These are phyloP conservation scores for Linyphia triangularis DNA, from an alignment of 2,888 invertebrate species.

Conservation along the genomic window DNA sequence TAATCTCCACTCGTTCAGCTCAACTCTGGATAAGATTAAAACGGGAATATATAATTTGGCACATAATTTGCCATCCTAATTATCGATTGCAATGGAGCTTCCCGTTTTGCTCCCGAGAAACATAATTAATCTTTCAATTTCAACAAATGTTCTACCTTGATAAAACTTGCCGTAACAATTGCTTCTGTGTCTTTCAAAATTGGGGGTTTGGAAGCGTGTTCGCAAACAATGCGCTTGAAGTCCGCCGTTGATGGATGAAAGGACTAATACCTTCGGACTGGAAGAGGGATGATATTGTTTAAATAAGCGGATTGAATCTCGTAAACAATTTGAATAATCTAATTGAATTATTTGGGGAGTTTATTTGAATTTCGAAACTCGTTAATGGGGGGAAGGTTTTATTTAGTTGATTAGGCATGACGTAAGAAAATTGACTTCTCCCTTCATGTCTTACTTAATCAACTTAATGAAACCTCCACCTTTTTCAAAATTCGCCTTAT, in stretches of 20 bases:
- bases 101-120: background rate
- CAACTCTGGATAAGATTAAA: background rate
- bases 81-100: background rate
- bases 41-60: background rate
- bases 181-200: background rate
- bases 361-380: background rate
- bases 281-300: background rate
- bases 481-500: no score
- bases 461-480: no score
- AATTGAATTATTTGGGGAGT: background rate
- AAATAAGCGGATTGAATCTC: background rate
- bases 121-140: conserved; percentile 32
- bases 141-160: conserved; percentile 14
- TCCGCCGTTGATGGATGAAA: background rate
- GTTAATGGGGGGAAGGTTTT: background rate
- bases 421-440: no score
- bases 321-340: background rate
- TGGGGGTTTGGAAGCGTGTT: background rate
- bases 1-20: background rate
- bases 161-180: conserved; percentile 8
- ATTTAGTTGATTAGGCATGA: no score
- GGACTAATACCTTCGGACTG: background rate
- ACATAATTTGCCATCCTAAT: background rate
- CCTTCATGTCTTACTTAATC: no score
- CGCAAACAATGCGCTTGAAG: conserved; percentile 3